phyloP scores from a whole-genome alignment of 2,797 vertebrate species.

The Microctenopoma stevenorrisi region DNA sequence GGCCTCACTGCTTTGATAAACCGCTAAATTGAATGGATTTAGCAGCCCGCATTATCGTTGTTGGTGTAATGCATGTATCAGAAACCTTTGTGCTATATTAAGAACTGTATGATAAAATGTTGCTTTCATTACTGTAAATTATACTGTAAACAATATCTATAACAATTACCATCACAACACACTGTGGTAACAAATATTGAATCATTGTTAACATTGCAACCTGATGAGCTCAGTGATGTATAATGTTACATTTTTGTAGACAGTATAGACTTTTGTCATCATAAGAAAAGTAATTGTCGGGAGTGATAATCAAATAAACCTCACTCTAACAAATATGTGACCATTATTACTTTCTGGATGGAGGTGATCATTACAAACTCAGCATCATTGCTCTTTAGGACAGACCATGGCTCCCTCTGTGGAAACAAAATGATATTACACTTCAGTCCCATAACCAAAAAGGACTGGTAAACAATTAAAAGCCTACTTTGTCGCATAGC shows the following conservation, averaged over 20 bases:
- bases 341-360: neutral
- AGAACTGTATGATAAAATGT: neutral
- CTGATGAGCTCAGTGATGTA: neutral
- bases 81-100: constrained; percentile 11
- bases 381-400: neutral
- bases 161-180: neutral
- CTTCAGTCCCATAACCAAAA: constrained; percentile 17
- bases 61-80: constrained; percentile 42
- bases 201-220: neutral
- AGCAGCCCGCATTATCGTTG: constrained; percentile 45
- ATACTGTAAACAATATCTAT: neutral
- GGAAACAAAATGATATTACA: constrained; percentile 39
- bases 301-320: neutral
- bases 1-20: constrained; percentile 48
- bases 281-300: neutral
- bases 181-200: neutral
- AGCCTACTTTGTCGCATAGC: neutral
- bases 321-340: neutral
- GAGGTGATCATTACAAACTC: neutral
- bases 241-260: neutral
- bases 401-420: constrained; percentile 61
- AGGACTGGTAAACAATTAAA: constrained; percentile 16
- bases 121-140: neutral
- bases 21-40: constrained; percentile 34
- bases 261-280: neutral